Base-by-base conservation (phyloP, 2,888 invertebrate species). In the Gari tellinella region DNA sequence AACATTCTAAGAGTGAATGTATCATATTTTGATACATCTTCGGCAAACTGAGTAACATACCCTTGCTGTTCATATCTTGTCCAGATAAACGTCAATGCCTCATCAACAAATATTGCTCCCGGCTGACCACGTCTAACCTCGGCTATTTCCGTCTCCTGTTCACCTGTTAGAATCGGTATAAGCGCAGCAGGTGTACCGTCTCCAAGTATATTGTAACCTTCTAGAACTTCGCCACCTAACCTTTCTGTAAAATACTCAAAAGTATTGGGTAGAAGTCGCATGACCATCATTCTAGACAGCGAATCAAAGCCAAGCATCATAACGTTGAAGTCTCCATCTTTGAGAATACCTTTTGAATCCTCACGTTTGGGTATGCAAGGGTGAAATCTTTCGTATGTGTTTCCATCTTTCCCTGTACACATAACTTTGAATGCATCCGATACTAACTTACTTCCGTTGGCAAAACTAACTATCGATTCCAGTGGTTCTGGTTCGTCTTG, bases 231-330 rank as follows among this genome's bases (percentile, higher is more conserved):
- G 0, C 88, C 90, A 14, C 87, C 87, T 5, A 91, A 80, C 5
- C 51, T 56, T 15, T 86, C 66, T 5, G 83, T 78, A 57, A 91
- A 88, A 72, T 88, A 91, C 8, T 83, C 68, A 62, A 89, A 81
- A n/a, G 89, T 81, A 49, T 86, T 82, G 0, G 91, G 91, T 26
- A 92, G 63, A 46, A 86, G 84, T 10, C 92, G 76, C 57, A 88
- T 77, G 88, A 90, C 91, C 17, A 96, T 95, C 92, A 96, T 95
- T 55, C 95, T 94, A 0, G 97, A 96, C 0, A 98, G 92, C 0
- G 98, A 97, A 92, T 98, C 98, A 85, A 96, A 96, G 0, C 97
- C 97, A 77, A 97, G 94, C 93, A 97, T 96, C 0, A 97, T 91
- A 0, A 97, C 95, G 90, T 96, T 96, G 49, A 95, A 86, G 53